Evolutionary conservation across 2,888 invertebrate species (phyloP).

Genomic region (Ecliptopera silaceata): DNA sequence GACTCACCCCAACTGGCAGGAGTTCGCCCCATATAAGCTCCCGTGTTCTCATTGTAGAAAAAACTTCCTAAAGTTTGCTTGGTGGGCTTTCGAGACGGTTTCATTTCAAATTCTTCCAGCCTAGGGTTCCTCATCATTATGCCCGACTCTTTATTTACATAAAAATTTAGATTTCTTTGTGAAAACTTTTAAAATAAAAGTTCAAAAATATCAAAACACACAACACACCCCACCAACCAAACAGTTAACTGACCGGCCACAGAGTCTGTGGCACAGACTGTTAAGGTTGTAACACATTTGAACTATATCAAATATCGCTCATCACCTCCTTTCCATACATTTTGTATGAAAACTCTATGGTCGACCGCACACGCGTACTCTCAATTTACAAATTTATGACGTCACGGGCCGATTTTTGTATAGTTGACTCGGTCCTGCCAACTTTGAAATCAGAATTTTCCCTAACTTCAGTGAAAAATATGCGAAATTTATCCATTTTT

Average conservation of each 20-base stretch:
- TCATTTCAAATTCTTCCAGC: conserved; percentile 67
- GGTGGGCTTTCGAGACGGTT: conserved; percentile 45
- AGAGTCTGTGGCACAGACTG: too few species aligned
- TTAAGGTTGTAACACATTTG: too few species aligned
- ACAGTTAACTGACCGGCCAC: not conserved
- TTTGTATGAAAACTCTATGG: too few species aligned
- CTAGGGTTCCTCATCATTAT: conserved; percentile 62
- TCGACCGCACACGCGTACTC: too few species aligned
- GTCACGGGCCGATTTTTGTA: too few species aligned
- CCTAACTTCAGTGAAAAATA: too few species aligned
- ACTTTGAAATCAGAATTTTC: too few species aligned
- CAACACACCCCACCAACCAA: conserved; percentile 15
- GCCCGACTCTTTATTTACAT: conserved; percentile 28
- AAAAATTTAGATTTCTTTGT: not conserved
- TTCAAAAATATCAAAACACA: not conserved
- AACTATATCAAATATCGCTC: too few species aligned
- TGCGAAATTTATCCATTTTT: too few species aligned
- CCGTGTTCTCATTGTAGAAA: conserved; percentile 72
- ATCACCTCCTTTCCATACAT: too few species aligned
- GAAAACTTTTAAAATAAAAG: not conserved
- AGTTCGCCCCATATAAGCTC: conserved; percentile 74
- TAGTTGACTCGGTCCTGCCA: too few species aligned
- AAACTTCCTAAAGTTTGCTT: conserved; percentile 51
- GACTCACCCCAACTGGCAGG: conserved; percentile 81
- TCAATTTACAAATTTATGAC: too few species aligned